Evolutionary conservation across 2,888 invertebrate genomes (phyloP).

Genomic region (Lochmaea crataegi): DNA sequence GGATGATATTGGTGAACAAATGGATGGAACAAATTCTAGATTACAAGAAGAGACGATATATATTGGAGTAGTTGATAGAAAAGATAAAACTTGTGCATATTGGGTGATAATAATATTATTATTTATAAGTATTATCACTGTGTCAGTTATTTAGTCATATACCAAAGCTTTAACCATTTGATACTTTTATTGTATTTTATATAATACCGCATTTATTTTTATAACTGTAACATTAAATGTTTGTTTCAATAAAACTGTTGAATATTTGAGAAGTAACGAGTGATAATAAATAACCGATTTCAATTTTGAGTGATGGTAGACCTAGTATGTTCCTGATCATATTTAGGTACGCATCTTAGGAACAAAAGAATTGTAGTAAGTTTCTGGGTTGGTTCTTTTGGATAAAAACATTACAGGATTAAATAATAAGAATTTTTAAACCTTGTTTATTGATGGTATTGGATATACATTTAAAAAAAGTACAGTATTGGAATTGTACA

Average conservation of each 20-base stretch:
- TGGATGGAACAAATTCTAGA: conserved; percentile 77
- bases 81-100: conserved; percentile 80
- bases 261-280: no score
- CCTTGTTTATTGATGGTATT: neutral
- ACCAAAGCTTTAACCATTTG: neutral
- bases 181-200: conserved; percentile 16
- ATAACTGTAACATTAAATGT: neutral
- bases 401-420: no score
- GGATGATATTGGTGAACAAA: conserved; percentile 79
- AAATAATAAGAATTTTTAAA: no score
- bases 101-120: conserved; percentile 79
- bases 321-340: no score
- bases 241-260: neutral
- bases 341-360: no score
- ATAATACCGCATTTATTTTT: conserved; percentile 20
- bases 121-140: conserved; percentile 74
- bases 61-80: conserved; percentile 73
- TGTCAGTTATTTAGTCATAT: conserved; percentile 64
- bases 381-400: no score
- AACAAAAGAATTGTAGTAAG: no score
- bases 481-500: no score
- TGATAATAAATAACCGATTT: no score
- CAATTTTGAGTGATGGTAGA: no score
- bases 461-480: neutral
- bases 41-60: conserved; percentile 75